Evolutionary conservation across 2,797 vertebrate species (phyloP).

Genomic region (Hyperoplus lanceolatus): DNA sequence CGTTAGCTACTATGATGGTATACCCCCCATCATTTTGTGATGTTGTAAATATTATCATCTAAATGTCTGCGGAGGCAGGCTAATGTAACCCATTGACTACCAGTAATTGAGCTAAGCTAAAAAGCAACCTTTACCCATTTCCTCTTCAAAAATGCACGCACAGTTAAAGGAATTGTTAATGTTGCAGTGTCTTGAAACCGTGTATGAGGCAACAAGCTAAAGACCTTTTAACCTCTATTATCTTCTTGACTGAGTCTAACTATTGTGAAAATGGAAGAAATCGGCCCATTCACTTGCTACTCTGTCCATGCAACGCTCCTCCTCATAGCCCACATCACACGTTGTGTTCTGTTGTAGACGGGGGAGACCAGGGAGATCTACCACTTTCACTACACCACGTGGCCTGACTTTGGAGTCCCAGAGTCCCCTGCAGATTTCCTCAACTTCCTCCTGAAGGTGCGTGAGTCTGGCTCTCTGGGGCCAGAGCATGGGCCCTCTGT

Average conservation of each 20-base stretch:
- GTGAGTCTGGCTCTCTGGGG: conserved; percentile 92
- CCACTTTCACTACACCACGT: conserved; percentile 99
- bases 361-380: conserved; percentile 92
- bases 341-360: conserved; percentile 83
- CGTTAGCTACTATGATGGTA: too few species aligned
- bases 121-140: too few species aligned
- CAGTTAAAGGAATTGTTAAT: too few species aligned
- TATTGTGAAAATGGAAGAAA: neutral
- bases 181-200: too few species aligned
- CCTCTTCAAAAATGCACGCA: too few species aligned
- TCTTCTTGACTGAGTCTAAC: neutral
- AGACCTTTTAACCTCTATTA: neutral
- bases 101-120: too few species aligned
- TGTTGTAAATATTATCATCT: too few species aligned
- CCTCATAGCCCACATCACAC: neutral
- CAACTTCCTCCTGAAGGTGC: conserved; percentile 96
- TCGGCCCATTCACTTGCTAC: neutral
- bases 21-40: too few species aligned
- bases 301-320: neutral
- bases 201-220: neutral
- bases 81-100: too few species aligned
- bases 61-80: too few species aligned
- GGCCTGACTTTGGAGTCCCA: conserved; percentile 99
- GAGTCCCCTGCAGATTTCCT: conserved; percentile 98
- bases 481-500: conserved; percentile 91